Base-by-base conservation (phyloP, 2,888 invertebrate species). In the Chromoteleia sp. region DNA sequence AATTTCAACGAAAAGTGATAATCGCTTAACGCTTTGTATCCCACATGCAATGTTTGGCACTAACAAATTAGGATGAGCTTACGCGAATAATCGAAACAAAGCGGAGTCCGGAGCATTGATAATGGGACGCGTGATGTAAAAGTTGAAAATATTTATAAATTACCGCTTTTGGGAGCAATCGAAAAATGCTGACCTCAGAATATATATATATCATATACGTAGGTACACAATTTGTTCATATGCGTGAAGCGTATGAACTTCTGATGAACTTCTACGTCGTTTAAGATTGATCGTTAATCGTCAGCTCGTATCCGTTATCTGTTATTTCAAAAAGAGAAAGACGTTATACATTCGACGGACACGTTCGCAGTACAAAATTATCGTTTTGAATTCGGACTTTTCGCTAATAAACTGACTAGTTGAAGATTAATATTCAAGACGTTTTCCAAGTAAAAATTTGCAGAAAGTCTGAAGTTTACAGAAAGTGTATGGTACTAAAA, bases 281-380 rank as follows among this genome's bases (percentile, higher is more conserved):
- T 76, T 68, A 15, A 67, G 52, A 68, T 76, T 76, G 33, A 76
- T 61, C 30, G 68, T 52, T 68, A 67, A 50, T 43, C 59, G 43
- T 25, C 30, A 10, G 50, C 15, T 48, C 21, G 25, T 30, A 48
- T n/a, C 7, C 45, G 25, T 54, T 65, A 52, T 54, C 17, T 48
- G 36, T 74, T 54, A 25, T 54, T 59, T 45, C 21, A 33, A 70
- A 73, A 61, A 73, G 71, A 71, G 61, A 61, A 73, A 61, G 50
- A 61, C 59, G 50, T 48, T 45, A 43, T 19, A 14, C 58, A 70
- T 71, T 50, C 58, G 58, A 59, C 59, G 71, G 71, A 71, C 39
- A 59, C 39, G 50, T 61, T 73, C 61, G 43, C 36, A 45, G 63
- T 74, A 74, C 43, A 74, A 74, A 74, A 63, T 74, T 43, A 63